Conservation (phyloP, 2,113 vertebrate species). For the Ochotona princeps region DNA sequence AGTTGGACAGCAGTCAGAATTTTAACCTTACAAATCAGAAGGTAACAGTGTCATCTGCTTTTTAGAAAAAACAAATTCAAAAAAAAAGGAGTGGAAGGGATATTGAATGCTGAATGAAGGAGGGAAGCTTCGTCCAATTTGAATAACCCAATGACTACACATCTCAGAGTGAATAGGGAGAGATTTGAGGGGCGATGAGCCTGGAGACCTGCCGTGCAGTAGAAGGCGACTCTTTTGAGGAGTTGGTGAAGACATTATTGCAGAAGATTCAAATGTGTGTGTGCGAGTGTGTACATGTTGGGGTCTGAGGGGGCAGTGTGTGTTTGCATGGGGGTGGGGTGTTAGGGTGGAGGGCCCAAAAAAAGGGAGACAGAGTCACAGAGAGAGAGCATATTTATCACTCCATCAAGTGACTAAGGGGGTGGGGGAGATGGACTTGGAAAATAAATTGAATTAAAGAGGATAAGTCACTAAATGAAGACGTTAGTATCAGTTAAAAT, state of each 20-base stretch:
- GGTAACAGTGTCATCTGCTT: neutral
- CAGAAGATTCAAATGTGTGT: neutral
- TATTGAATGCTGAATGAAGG: neutral
- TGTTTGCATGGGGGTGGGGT: too few relatives aligned
- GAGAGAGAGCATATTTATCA: too few relatives aligned
- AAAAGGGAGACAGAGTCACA: too few relatives aligned
- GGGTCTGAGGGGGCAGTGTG: too few relatives aligned
- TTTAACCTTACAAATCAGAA: neutral
- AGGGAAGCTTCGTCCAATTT: neutral
- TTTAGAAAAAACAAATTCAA: neutral
- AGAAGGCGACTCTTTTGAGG: neutral
- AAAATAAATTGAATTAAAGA: neutral
- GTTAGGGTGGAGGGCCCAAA: too few relatives aligned
- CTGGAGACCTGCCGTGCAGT: neutral
- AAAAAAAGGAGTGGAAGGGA: neutral
- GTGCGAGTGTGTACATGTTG: neutral
- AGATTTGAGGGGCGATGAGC: fast-evolving
- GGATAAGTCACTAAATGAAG: neutral
- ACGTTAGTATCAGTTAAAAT: neutral
- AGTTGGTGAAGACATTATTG: neutral
- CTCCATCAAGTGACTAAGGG: too few relatives aligned
- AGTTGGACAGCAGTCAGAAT: neutral
- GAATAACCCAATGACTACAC: neutral
- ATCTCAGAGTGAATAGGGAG: neutral
- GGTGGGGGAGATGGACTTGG: too few relatives aligned